Conservation (phyloP, 2,113 vertebrate species). For the Syrrhaptes paradoxus region DNA sequence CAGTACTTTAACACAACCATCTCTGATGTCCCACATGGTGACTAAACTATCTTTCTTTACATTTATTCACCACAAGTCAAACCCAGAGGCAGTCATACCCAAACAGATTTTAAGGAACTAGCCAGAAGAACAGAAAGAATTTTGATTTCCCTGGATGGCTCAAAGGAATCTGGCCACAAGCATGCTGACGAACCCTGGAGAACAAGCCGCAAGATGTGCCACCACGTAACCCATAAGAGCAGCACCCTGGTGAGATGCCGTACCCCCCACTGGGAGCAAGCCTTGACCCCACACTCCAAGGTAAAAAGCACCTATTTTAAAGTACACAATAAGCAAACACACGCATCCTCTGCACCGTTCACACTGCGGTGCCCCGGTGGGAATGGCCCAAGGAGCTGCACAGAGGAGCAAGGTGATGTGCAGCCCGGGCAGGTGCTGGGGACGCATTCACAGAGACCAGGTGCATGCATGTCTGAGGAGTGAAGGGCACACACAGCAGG, state of each 20-base stretch:
- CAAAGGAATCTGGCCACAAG: not conserved
- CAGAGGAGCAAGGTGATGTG: rapidly evolving
- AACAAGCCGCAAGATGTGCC: rapidly evolving
- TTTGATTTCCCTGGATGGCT: not conserved
- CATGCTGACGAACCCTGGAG: rapidly evolving
- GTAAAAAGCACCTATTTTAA: not conserved
- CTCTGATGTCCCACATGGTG: not conserved
- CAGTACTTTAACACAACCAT: not conserved
- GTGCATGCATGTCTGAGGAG: not conserved
- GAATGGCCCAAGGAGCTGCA: rapidly evolving
- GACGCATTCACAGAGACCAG: not conserved
- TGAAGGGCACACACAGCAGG: not conserved
- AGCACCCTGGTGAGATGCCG: rapidly evolving
- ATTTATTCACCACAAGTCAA: not conserved
- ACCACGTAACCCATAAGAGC: not conserved
- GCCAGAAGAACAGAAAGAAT: not conserved
- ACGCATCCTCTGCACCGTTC: not conserved
- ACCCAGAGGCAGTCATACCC: not conserved
- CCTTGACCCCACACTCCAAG: not conserved
- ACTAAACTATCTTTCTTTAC: not conserved
- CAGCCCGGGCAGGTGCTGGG: not conserved
- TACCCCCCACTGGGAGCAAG: rapidly evolving
- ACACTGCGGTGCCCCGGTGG: rapidly evolving
- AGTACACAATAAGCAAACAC: not conserved
- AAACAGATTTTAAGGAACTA: not conserved